Conservation (phyloP, 1,140 invertebrate species). For the Zaprionus taronus region DNA sequence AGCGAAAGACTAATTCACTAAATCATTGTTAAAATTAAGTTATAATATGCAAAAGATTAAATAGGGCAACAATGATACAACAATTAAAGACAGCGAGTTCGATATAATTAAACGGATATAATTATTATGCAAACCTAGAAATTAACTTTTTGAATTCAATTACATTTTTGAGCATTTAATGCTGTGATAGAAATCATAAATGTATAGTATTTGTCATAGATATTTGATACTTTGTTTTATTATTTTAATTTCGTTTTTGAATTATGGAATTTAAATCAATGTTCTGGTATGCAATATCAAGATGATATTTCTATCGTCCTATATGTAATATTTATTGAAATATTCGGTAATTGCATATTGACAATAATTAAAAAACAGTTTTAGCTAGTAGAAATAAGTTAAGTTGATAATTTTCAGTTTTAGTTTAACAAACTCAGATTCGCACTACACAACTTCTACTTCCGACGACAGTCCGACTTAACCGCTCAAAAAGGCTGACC, state of each 20-base stretch:
- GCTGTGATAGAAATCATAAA: neutral
- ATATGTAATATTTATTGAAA: too few species aligned
- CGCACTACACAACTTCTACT: too few species aligned
- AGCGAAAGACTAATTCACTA: slow-evolving; percentile 16
- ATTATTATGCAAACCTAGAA: neutral
- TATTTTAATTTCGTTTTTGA: neutral
- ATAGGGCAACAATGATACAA: neutral
- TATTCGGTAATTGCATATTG: too few species aligned
- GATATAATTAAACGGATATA: neutral
- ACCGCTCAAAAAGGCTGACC: too few species aligned
- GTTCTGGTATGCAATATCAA: neutral
- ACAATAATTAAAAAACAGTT: too few species aligned
- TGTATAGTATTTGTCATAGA: neutral
- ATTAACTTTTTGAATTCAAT: neutral
- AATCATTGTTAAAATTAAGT: slow-evolving; percentile 23
- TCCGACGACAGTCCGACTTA: too few species aligned
- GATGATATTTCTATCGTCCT: neutral
- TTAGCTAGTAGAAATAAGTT: too few species aligned
- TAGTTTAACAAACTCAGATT: too few species aligned
- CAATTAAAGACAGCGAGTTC: neutral
- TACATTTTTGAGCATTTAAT: neutral
- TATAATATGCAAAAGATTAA: slow-evolving; percentile 1
- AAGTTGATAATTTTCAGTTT: too few species aligned
- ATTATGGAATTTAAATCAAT: slow-evolving; percentile 6
- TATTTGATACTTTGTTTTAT: neutral